A percentile compares a stretch with the other conserved stretches of the same genome.
phyloP scores from a whole-genome alignment of 2,888 invertebrate species.

The Nysson spinosus region DNA sequence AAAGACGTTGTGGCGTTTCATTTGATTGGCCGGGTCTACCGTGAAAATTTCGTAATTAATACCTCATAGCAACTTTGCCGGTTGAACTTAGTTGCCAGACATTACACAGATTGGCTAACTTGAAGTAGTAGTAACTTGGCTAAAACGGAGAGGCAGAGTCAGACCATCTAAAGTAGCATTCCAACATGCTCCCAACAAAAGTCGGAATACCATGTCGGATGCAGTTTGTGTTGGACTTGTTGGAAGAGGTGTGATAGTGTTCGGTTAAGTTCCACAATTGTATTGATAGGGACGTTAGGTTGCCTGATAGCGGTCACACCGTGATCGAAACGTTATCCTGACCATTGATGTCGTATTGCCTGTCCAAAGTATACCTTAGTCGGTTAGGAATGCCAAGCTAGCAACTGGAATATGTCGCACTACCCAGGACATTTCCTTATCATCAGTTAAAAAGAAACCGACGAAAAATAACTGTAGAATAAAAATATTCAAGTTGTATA shows the following conservation, averaged over 20 bases:
- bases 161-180: slow-evolving; percentile 8
- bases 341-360: slow-evolving; percentile 26
- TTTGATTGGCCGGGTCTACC: too few species aligned
- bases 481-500: too few species aligned
- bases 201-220: slow-evolving; percentile 5
- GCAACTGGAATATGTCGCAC: slow-evolving; percentile 9
- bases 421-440: too few species aligned
- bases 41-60: too few species aligned
- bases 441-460: too few species aligned
- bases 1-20: too few species aligned
- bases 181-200: background rate
- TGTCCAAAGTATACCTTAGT: slow-evolving; percentile 11
- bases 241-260: slow-evolving; percentile 24
- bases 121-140: slow-evolving; percentile 11
- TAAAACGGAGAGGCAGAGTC: background rate
- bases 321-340: slow-evolving; percentile 36
- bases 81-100: background rate
- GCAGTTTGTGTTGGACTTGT: slow-evolving; percentile 2
- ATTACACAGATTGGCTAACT: slow-evolving; percentile 11
- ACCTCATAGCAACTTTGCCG: background rate
- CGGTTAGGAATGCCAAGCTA: slow-evolving; percentile 20
- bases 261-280: slow-evolving; percentile 21
- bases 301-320: slow-evolving; percentile 27
- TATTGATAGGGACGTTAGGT: slow-evolving; percentile 48
- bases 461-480: too few species aligned